phyloP scores from a whole-genome alignment of 1,140 invertebrate species.

The Magallana ariakensis region DNA sequence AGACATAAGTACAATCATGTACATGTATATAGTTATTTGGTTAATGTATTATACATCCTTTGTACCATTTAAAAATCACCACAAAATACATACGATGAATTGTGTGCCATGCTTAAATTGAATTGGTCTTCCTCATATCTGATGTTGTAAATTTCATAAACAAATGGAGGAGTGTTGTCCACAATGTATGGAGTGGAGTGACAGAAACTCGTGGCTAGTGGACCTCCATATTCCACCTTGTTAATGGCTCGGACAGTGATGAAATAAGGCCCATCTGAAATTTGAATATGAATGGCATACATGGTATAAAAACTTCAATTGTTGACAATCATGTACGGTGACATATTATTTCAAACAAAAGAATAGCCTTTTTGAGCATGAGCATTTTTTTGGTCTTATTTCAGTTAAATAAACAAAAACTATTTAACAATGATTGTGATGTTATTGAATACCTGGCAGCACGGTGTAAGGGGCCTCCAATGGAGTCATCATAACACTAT shows the following conservation, averaged over 20 bases:
- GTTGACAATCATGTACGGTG: too few species aligned
- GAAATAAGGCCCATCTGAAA: slow-evolving; percentile 67
- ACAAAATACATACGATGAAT: slow-evolving; percentile 60
- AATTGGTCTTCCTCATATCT: slow-evolving; percentile 65
- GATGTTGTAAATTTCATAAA: slow-evolving; percentile 65
- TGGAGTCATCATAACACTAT: slow-evolving; percentile 61
- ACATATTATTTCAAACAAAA: too few species aligned
- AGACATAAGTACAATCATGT: too few species aligned
- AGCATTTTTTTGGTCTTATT: background rate
- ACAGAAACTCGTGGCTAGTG: slow-evolving; percentile 63
- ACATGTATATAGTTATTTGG: too few species aligned
- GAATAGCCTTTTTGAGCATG: too few species aligned
- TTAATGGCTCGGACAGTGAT: slow-evolving; percentile 63
- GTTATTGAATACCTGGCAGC: slow-evolving; percentile 9
- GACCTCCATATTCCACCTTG: slow-evolving; percentile 68
- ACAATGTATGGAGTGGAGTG: slow-evolving; percentile 63
- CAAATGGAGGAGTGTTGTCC: slow-evolving; percentile 64
- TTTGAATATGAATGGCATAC: background rate
- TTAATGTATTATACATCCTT: too few species aligned
- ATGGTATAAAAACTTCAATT: too few species aligned
- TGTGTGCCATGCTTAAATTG: slow-evolving; percentile 58
- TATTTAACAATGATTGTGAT: background rate
- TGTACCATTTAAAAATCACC: background rate
- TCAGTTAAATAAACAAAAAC: background rate
- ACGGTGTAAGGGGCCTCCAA: slow-evolving; percentile 33